Conservation (phyloP, 2,888 invertebrate species). For the Cantharis flavilabris region DNA sequence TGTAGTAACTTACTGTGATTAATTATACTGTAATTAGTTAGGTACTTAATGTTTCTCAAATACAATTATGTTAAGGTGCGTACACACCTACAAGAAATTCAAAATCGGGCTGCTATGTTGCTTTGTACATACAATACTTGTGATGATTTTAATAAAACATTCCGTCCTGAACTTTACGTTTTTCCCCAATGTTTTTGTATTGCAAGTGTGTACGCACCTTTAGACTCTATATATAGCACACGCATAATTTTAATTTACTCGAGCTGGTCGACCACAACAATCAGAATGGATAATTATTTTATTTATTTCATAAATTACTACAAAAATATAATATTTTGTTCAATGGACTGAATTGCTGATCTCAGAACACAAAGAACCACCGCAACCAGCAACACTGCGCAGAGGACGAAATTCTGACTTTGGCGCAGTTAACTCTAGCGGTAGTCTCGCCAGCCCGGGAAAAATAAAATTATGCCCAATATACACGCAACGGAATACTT, state of each 20-base stretch:
- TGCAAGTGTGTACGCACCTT: background rate
- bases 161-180: background rate
- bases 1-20: background rate
- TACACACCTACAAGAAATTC: background rate
- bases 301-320: no score
- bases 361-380: background rate
- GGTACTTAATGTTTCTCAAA: background rate
- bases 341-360: no score
- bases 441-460: background rate
- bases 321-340: no score
- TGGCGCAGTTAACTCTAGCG: no score
- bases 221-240: background rate
- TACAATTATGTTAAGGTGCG: background rate
- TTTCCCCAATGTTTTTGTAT: background rate
- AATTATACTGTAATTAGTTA: background rate
- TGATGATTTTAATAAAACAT: background rate
- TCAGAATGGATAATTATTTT: no score
- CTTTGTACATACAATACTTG: no score
- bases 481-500: background rate
- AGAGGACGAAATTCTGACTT: background rate
- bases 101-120: background rate
- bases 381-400: background rate
- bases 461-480: background rate
- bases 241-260: background rate
- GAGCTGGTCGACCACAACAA: no score